Base-by-base conservation (phyloP, 2,113 vertebrate species). In the Clarias gariepinus region DNA sequence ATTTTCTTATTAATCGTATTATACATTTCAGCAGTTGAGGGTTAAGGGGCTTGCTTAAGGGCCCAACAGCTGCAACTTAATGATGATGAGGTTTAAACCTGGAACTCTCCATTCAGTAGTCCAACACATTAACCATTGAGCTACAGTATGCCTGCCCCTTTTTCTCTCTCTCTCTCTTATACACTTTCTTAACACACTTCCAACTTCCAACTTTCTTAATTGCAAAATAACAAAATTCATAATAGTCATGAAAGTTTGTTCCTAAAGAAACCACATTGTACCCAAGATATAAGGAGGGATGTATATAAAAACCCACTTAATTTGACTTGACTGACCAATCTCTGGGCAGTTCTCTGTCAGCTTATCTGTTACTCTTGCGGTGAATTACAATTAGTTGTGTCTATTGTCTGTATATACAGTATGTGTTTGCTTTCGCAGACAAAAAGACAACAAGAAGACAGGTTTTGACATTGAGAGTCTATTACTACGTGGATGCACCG, bases 401-500 rank as follows among this genome's bases (percentile, higher is more conserved):
- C 30, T 55, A 74, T 28, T 74, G 83, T 18, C 53, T 9, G 2
- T 57, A 30, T 36, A 57, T 71, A 30, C 21, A 41, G 47, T 73
- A 3, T 89, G 86, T 82, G 74, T 68, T 86, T 90, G 87, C 86
- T 92, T 86, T 92, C 90, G 86, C 92, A 99, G 98, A 94, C 96
- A 98, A 86, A 95, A 93, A 82, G 94, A 97, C 91, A 88, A 95
- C 82, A 94, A 94, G 88, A 95, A 91, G 95, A 95, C 87, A 93
- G 96, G 92, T 86, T 97, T 91, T 93, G 94, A 94, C 82, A 97
- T 97, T 85, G 96, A 97, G 89, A 99, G 97, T 90, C 93, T 99
- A 90, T 90, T 99, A 90, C 95, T 98, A 78, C 95, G 97, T 80
- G 98, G 98, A 52, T 98, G 97, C 91, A 98, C 96, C 82, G 90